phyloP scores from a whole-genome alignment of 1,140 invertebrate genomes.

The Chrysopa pallens region DNA sequence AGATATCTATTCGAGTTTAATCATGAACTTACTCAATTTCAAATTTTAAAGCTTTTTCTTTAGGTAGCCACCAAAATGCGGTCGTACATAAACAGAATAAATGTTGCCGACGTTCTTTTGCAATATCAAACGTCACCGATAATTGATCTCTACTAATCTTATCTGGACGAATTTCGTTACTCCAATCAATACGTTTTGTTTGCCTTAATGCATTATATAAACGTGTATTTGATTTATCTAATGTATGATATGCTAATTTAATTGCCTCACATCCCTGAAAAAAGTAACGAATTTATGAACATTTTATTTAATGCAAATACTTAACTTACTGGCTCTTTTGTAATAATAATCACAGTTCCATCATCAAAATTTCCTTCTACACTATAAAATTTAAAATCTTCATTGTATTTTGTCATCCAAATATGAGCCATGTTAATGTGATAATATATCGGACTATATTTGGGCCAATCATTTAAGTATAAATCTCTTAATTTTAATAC shows the following conservation, averaged over 20 bases:
- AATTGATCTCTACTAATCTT: too few species aligned
- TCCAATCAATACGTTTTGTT: slow-evolving; percentile 6
- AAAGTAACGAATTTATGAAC: not conserved
- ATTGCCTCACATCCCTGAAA: slow-evolving; percentile 4
- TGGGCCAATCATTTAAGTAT: not conserved
- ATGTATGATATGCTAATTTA: slow-evolving; percentile 6
- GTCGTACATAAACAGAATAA: too few species aligned
- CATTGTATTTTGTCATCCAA: not conserved
- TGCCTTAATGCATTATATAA: slow-evolving; percentile 4
- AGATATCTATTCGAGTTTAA: too few species aligned
- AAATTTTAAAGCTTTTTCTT: too few species aligned
- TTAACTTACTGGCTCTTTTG: not conserved
- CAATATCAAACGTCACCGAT: too few species aligned
- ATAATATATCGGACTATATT: not conserved
- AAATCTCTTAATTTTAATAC: not conserved
- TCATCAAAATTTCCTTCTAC: slow-evolving; percentile 6
- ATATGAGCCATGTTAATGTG: not conserved
- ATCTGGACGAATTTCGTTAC: not conserved
- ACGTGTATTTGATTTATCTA: slow-evolving; percentile 3
- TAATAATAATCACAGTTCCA: slow-evolving; percentile 6
- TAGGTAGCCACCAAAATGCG: too few species aligned
- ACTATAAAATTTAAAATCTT: slow-evolving; percentile 2
- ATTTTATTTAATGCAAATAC: slow-evolving; percentile 1
- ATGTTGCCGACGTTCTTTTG: too few species aligned
- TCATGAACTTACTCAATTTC: too few species aligned